Percentiles rank a stretch among this genome's conserved stretches.
Conservation (phyloP, 2,888 invertebrate species). For the Diachrysia chrysitis region DNA sequence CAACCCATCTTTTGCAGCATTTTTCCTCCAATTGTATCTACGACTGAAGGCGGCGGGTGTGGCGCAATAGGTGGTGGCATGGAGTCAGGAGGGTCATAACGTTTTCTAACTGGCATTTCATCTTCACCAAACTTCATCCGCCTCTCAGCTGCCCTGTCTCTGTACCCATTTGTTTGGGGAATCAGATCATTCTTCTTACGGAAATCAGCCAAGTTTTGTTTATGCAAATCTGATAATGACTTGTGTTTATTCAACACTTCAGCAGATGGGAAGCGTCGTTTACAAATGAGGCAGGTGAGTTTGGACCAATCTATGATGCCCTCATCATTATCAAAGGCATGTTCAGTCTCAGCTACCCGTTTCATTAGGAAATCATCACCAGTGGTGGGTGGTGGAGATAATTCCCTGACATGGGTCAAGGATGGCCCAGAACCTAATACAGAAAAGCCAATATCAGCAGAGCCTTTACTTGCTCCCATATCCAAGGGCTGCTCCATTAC, state of each 20-base stretch:
- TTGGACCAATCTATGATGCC: slow-evolving; percentile 96
- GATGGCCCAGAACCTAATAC: slow-evolving; percentile 93
- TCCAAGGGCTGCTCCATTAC: slow-evolving; percentile 85
- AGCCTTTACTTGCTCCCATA: slow-evolving; percentile 90
- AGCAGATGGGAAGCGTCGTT: slow-evolving; percentile 96
- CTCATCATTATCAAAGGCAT: slow-evolving; percentile 91
- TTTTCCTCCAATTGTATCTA: slow-evolving; percentile 98
- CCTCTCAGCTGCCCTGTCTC: slow-evolving; percentile 98
- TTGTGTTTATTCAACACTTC: slow-evolving; percentile 97
- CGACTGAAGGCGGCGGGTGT: slow-evolving; percentile 91
- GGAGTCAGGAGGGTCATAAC: slow-evolving; percentile 78
- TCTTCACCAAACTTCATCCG: slow-evolving; percentile 97
- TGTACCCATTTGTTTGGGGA: slow-evolving; percentile 90
- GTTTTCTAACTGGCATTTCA: slow-evolving; percentile 89
- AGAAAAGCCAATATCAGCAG: slow-evolving; percentile 98
- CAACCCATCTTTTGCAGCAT: slow-evolving; percentile 99
- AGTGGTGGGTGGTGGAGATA: slow-evolving; percentile 74
- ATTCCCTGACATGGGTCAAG: slow-evolving; percentile 77
- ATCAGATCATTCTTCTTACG: slow-evolving; percentile 80
- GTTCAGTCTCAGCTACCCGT: slow-evolving; percentile 80
- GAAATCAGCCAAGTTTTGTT: slow-evolving; percentile 93
- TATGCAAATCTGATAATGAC: slow-evolving; percentile 97
- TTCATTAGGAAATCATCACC: slow-evolving; percentile 82
- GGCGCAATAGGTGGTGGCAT: slow-evolving; percentile 87
- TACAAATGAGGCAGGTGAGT: slow-evolving; percentile 97